Evolutionary conservation across 1,140 invertebrate genomes (phyloP).

Genomic region (Bombyx mandarina): DNA sequence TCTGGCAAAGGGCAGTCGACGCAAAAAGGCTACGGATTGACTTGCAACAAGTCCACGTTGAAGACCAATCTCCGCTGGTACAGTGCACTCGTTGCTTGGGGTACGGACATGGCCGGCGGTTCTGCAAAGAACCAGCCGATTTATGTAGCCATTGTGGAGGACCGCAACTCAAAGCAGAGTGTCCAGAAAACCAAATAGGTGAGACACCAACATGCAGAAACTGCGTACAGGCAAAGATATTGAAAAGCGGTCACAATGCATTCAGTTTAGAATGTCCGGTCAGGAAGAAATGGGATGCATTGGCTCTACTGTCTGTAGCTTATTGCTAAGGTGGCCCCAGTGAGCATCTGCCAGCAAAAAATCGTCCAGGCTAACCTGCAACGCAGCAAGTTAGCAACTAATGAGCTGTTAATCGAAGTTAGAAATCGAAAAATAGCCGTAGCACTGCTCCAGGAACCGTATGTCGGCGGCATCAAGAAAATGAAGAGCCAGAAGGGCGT

Average conservation of each 20-base stretch:
- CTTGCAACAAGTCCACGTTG: neutral
- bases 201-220: slow-evolving; percentile 8
- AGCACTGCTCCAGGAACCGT: neutral
- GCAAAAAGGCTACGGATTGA: neutral
- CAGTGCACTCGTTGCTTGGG: slow-evolving; percentile 10
- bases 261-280: slow-evolving; percentile 8
- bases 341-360: too few species aligned
- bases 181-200: neutral
- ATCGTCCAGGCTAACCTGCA: slow-evolving; percentile 5
- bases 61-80: slow-evolving; percentile 9
- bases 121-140: slow-evolving; percentile 7
- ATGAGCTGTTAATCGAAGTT: slow-evolving; percentile 4
- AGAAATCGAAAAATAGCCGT: neutral
- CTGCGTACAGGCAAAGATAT: neutral
- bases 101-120: slow-evolving; percentile 9
- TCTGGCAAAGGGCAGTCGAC: neutral
- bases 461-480: too few species aligned
- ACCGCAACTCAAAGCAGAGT: slow-evolving; percentile 4
- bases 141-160: slow-evolving; percentile 13
- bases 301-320: slow-evolving; percentile 6
- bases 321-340: slow-evolving; percentile 13
- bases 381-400: slow-evolving; percentile 4
- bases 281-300: slow-evolving; percentile 7
- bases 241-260: slow-evolving; percentile 2
- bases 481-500: too few species aligned